Evolutionary conservation across 2,113 vertebrate genomes (phyloP).

Genomic region (Catharus bicknelli): DNA sequence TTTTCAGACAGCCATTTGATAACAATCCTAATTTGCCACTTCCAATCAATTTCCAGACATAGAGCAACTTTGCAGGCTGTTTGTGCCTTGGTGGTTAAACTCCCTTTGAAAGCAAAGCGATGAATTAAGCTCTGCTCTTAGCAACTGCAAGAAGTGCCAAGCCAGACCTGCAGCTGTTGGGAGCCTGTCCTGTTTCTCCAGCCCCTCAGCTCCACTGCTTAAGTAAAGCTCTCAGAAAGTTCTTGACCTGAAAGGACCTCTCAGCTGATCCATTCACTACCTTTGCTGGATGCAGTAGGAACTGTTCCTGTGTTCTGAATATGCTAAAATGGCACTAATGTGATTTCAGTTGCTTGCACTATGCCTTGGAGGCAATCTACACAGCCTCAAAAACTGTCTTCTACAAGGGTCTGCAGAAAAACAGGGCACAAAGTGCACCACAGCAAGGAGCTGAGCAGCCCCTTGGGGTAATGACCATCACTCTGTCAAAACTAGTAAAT

Average conservation of each 20-base stretch:
- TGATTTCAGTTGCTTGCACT: neutral
- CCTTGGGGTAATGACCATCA: neutral
- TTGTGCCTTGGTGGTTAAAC: neutral
- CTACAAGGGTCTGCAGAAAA: neutral
- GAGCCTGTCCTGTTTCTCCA: neutral
- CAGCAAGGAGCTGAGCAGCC: neutral
- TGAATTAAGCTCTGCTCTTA: neutral
- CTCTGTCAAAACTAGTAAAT: neutral
- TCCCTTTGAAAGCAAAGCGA: neutral
- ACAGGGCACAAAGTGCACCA: neutral
- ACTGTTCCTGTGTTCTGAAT: neutral
- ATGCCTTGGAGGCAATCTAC: neutral
- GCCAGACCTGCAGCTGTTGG: neutral
- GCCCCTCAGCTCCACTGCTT: neutral
- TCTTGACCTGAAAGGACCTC: neutral
- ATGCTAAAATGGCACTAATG: fast-evolving
- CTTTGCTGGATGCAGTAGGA: neutral
- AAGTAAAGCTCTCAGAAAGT: neutral
- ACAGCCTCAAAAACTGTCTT: neutral
- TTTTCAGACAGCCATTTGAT: conserved; percentile 18
- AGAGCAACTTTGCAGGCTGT: neutral
- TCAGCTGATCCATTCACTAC: neutral
- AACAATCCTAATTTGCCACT: conserved; percentile 15
- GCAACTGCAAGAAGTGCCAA: neutral
- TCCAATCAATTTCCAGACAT: neutral